These are phyloP conservation scores for Amiota mariae DNA, from an alignment of 2,888 invertebrate species.

Conservation along the genomic window DNA sequence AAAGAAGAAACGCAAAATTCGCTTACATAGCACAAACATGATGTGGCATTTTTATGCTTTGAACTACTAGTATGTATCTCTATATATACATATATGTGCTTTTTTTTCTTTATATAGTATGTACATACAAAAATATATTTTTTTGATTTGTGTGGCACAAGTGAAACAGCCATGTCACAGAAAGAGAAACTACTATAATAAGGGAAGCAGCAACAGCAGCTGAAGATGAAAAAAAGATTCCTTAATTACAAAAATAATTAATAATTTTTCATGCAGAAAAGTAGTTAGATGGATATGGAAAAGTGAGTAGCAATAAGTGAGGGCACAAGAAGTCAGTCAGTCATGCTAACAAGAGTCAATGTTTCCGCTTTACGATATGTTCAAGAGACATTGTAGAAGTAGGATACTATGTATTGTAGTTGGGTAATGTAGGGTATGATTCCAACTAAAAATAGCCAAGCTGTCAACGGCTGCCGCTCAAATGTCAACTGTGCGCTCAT, in stretches of 20 bases:
- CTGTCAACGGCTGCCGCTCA: constrained; percentile 28
- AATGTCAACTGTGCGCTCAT: constrained; percentile 14
- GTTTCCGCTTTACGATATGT: no score
- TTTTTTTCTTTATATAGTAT: no score
- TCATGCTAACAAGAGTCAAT: no score
- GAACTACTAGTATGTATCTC: neutral
- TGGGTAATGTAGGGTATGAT: no score
- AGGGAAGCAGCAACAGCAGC: neutral
- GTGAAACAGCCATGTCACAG: neutral
- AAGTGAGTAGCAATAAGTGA: neutral
- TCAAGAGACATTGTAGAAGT: no score
- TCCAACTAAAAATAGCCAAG: constrained; percentile 20
- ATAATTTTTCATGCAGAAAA: constrained; percentile 47
- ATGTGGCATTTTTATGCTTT: constrained; percentile 46
- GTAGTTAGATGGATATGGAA: constrained; percentile 1
- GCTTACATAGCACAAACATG: constrained; percentile 54
- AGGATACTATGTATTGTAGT: no score
- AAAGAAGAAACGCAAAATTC: constrained; percentile 23
- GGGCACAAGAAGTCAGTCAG: neutral
- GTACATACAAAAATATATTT: neutral
- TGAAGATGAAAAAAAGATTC: constrained; percentile 50
- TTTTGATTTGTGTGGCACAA: constrained; percentile 4
- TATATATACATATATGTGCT: neutral
- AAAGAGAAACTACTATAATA: no score
- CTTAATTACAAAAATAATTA: constrained; percentile 65